These are phyloP conservation scores for Drosophila repletoides DNA, from an alignment of 1,140 invertebrate genomes.

Conservation along the genomic window DNA sequence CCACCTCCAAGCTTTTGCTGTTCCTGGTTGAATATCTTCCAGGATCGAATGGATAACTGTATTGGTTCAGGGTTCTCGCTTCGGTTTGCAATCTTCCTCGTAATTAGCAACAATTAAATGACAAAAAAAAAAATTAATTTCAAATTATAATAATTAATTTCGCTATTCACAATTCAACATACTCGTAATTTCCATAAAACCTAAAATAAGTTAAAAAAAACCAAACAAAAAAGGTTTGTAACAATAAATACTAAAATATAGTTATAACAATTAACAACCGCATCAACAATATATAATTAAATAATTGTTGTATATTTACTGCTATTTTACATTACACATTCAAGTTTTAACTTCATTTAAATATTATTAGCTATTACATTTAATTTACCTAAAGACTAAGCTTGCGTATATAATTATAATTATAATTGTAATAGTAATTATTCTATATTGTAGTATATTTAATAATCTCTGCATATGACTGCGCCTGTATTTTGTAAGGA, in stretches of 20 bases:
- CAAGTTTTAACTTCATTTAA: constrained; percentile 53
- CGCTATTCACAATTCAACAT: constrained; percentile 49
- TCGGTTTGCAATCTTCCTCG: too few species aligned
- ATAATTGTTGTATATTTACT: constrained; percentile 49
- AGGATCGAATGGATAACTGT: too few species aligned
- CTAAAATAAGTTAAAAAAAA: too few species aligned
- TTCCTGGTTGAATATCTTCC: too few species aligned
- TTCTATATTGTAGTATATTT: too few species aligned
- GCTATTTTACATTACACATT: constrained; percentile 47
- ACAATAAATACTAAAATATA: constrained; percentile 33
- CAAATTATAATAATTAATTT: constrained; percentile 45
- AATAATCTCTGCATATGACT: too few species aligned
- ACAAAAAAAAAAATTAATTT: constrained; percentile 35
- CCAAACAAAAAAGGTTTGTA: constrained; percentile 36
- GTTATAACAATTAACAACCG: constrained; percentile 52
- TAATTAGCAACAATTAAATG: too few species aligned
- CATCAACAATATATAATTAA: constrained; percentile 37
- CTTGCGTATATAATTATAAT: constrained; percentile 41
- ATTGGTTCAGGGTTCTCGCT: too few species aligned
- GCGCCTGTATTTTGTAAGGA: constrained; percentile 57
- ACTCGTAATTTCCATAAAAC: constrained; percentile 24
- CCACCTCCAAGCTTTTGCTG: too few species aligned
- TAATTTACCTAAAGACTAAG: constrained; percentile 48
- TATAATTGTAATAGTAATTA: too few species aligned
- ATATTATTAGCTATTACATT: constrained; percentile 66